Percentiles rank a stretch among this genome's conserved stretches.
These are phyloP conservation scores for Ptilonorhynchus violaceus DNA, from an alignment of 2,113 vertebrate genomes.

Conservation along the genomic window DNA sequence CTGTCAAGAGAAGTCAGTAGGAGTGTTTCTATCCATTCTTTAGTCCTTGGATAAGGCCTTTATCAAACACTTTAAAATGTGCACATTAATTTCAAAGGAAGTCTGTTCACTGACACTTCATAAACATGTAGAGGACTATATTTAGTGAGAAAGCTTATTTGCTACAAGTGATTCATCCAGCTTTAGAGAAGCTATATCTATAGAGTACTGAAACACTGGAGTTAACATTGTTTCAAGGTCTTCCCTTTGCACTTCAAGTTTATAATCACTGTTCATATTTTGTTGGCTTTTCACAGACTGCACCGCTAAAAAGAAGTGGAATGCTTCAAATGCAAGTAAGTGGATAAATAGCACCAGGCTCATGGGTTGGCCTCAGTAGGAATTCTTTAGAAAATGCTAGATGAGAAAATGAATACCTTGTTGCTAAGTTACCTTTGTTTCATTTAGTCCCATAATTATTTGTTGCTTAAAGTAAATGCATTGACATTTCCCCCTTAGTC, in stretches of 20 bases:
- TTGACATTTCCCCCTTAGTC: constrained; percentile 21
- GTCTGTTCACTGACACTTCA: background rate
- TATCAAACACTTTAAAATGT: constrained; percentile 8
- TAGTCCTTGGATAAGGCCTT: background rate
- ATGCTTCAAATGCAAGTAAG: background rate
- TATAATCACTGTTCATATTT: constrained; percentile 26
- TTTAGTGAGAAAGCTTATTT: background rate
- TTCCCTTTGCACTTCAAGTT: background rate
- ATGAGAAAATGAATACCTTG: constrained; percentile 18
- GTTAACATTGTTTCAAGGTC: background rate
- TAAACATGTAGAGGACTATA: background rate
- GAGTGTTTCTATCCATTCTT: background rate
- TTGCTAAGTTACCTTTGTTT: constrained; percentile 63
- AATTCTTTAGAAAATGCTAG: constrained; percentile 23
- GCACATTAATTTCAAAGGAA: constrained; percentile 23
- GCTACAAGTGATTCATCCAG: background rate
- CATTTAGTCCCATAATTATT: constrained; percentile 44
- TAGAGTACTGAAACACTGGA: background rate
- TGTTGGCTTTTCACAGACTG: background rate
- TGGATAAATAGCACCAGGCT: background rate
- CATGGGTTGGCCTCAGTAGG: background rate
- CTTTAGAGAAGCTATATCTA: background rate
- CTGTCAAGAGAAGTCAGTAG: background rate
- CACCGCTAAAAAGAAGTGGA: background rate
- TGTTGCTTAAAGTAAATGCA: constrained; percentile 38